Percentiles rank a stretch among this genome's conserved stretches.
Conservation (phyloP, 2,888 invertebrate genomes). For the Geophilus truncorum region DNA sequence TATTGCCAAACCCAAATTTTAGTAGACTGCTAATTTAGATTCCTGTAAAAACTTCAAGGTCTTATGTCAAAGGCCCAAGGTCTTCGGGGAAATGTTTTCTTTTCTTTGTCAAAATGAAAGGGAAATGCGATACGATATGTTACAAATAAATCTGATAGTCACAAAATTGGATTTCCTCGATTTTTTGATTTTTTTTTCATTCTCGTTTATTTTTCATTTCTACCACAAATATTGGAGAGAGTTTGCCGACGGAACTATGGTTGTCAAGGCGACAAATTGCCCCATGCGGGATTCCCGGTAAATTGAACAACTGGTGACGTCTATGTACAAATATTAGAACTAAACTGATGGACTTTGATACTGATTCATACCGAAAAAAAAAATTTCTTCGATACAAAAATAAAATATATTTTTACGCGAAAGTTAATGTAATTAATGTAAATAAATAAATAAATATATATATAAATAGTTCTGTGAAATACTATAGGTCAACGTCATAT, state of each 20-base stretch:
- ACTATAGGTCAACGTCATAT: background rate
- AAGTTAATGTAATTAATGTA: no score
- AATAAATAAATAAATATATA: no score
- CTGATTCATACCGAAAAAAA: no score
- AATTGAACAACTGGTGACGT: background rate
- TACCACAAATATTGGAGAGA: background rate
- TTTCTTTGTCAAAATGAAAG: background rate
- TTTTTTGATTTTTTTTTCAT: background rate
- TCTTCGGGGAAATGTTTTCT: slow-evolving; percentile 15
- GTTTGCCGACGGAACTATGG: background rate
- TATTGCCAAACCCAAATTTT: background rate
- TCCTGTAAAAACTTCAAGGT: background rate
- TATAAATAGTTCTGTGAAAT: no score
- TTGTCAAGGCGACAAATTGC: background rate
- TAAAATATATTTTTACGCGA: no score
- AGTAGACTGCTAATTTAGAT: background rate
- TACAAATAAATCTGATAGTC: background rate
- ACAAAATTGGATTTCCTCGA: background rate
- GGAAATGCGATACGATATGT: background rate
- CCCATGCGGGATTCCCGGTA: background rate
- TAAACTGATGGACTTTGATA: no score
- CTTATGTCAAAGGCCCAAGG: slow-evolving; percentile 27
- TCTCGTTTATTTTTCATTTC: background rate
- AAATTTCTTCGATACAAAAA: no score
- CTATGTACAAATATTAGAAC: background rate